Conservation (phyloP, 2,888 invertebrate genomes). For the Pammene fasciana region DNA sequence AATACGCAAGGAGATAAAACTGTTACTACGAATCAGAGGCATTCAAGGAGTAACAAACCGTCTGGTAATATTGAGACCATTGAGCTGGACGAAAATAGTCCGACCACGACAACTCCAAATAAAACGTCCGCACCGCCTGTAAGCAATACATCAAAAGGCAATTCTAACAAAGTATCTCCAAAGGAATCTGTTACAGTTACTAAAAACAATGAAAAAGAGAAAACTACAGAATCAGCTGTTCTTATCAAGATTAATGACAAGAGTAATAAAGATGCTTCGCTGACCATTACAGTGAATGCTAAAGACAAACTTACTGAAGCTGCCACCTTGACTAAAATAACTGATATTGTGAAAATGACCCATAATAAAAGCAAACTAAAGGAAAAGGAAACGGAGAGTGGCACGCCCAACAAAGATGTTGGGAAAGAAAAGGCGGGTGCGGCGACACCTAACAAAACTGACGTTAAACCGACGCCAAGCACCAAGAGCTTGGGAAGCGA, state of each 20-base stretch:
- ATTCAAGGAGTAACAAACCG: slow-evolving; percentile 59
- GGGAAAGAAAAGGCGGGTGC: slow-evolving; percentile 45
- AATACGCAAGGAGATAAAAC: slow-evolving; percentile 48
- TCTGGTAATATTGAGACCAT: slow-evolving; percentile 48
- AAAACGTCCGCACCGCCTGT: not conserved
- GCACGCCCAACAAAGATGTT: slow-evolving; percentile 48
- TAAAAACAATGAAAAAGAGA: slow-evolving; percentile 18
- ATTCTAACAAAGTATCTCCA: not conserved
- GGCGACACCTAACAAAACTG: slow-evolving; percentile 47
- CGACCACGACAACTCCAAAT: slow-evolving; percentile 17
- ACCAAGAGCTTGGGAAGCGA: slow-evolving; percentile 11
- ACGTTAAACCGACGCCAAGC: slow-evolving; percentile 44
- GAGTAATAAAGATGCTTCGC: slow-evolving; percentile 12
- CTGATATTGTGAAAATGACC: slow-evolving; percentile 13
- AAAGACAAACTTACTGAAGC: slow-evolving; percentile 8
- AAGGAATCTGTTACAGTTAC: not conserved
- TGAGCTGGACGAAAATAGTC: slow-evolving; percentile 15
- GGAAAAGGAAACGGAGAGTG: slow-evolving; percentile 48
- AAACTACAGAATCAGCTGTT: slow-evolving; percentile 1
- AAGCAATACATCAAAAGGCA: slow-evolving; percentile 10
- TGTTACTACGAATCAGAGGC: slow-evolving; percentile 54
- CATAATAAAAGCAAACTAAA: slow-evolving; percentile 44
- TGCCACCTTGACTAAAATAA: slow-evolving; percentile 17
- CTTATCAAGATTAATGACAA: slow-evolving; percentile 13
- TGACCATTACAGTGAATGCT: slow-evolving; percentile 10